These are phyloP conservation scores for Dryoscopus gambensis DNA, from an alignment of 2,113 vertebrate genomes.

Conservation along the genomic window DNA sequence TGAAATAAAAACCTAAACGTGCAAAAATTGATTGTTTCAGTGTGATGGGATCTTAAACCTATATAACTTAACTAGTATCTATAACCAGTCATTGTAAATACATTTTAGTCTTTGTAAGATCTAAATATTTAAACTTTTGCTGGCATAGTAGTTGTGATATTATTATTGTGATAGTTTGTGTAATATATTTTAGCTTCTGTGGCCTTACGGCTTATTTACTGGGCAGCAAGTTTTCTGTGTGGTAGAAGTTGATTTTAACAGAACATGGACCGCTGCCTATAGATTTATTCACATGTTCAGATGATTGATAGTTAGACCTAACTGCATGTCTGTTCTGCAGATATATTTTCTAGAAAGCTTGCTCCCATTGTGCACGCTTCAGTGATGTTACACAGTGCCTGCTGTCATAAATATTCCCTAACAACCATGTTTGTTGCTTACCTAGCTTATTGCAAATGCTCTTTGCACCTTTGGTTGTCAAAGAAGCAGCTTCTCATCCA, in stretches of 20 bases:
- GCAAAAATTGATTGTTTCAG: neutral
- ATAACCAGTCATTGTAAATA: neutral
- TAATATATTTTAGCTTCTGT: neutral
- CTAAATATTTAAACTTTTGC: neutral
- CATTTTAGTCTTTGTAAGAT: neutral
- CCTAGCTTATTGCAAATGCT: conserved; percentile 58
- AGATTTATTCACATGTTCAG: conserved; percentile 44
- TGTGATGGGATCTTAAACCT: neutral
- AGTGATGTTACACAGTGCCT: conserved; percentile 33
- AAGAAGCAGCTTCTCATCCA: conserved; percentile 52
- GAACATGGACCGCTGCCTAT: conserved; percentile 1
- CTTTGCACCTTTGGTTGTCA: conserved; percentile 40
- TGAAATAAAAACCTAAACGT: neutral
- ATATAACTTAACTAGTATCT: neutral
- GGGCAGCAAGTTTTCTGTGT: neutral
- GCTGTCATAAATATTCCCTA: conserved; percentile 63
- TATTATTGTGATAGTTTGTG: neutral
- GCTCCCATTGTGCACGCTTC: conserved; percentile 49
- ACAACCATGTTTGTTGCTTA: conserved; percentile 51
- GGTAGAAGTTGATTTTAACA: neutral
- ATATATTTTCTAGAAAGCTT: conserved; percentile 52
- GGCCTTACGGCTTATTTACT: neutral
- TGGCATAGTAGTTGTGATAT: neutral
- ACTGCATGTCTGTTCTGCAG: conserved; percentile 53
- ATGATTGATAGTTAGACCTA: conserved; percentile 62